These are phyloP conservation scores for Monoplex corrugatus DNA, from an alignment of 2,888 invertebrate genomes.

Conservation along the genomic window DNA sequence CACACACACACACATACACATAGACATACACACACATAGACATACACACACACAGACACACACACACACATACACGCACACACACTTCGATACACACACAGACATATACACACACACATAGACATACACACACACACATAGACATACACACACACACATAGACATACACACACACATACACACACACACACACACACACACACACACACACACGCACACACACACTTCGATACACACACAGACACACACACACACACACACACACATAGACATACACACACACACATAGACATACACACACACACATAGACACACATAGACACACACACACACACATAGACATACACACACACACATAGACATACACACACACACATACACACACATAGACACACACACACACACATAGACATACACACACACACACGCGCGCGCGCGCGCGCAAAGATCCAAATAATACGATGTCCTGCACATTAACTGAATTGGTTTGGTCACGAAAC, in stretches of 20 bases:
- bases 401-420: neutral
- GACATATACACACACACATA: neutral
- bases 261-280: no score
- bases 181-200: neutral
- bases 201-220: neutral
- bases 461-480: no score
- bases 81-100: neutral
- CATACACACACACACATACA: no score
- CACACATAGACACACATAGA: neutral
- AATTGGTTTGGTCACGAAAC: no score
- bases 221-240: neutral
- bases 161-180: neutral
- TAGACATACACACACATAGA: neutral
- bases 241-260: neutral
- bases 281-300: neutral
- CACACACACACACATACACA: neutral
- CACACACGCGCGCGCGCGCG: neutral
- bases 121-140: neutral
- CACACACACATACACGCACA: neutral
- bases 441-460: neutral
- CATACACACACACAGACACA: neutral
- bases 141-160: neutral
- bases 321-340: neutral
- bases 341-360: neutral
- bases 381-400: neutral